Base-by-base conservation (phyloP, 2,888 invertebrate genomes). In the Xylocampa areola region DNA sequence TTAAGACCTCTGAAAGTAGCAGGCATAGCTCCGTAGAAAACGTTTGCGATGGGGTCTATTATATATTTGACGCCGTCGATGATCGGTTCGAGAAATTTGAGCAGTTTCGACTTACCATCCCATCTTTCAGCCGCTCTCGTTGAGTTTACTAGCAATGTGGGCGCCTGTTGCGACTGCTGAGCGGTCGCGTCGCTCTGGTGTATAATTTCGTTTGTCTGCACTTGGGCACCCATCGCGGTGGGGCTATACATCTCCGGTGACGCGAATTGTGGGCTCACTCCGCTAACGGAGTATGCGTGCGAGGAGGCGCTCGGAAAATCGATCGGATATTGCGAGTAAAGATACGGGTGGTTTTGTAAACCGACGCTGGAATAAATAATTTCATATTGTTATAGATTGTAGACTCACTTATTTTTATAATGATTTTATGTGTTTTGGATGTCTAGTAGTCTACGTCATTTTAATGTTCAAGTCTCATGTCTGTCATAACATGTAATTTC, bases 261-360 rank as follows among this genome's bases (percentile, higher is more conserved):
- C 77, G 88, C 91, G 81, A 92, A 94, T 81, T 92, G 93, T 76
- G 89, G 87, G 82, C 87, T 92, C 87, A 89, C 90, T 90, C 93
- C 93, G 75, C 87, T 89, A 68, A 91, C 91, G 85, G 94, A 91
- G 91, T 94, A 94, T 81, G 92, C 93, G 86, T 94, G 93, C 84
- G 94, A 93, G 70, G 94, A 90, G 82, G 90, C 91, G 87, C 92
- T 90, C 85, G 94, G 91, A 81, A 94, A 94, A 88, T 94, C 94
- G 86, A 94, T 89, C 79, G 94, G 94, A 82, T 94, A 94, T 90
- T 94, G 93, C 77, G 94, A 91, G 84, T 94, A 94, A 80, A 94
- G 88, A 81, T 94, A 93, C 66, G 94, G 94, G 69, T 94, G 89
- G 85, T 91, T 92, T 84, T 88, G 92, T 81, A 93, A 90, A 89